Conservation (phyloP, 2,113 vertebrate species). For the Lophochroa leadbeateri region DNA sequence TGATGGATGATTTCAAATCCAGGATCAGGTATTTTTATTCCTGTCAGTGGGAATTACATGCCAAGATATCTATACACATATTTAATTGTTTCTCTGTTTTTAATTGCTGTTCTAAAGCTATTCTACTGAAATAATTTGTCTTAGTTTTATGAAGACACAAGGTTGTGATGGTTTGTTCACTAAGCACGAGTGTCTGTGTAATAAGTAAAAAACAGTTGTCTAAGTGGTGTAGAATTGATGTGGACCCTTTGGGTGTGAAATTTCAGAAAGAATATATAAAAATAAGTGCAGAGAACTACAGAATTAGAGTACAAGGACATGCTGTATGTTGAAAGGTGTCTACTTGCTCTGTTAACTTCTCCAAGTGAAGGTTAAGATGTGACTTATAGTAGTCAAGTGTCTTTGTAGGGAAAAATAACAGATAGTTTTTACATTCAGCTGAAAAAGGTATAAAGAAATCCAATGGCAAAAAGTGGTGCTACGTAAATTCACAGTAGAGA, state of each 20-base stretch:
- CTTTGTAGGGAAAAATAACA: background rate
- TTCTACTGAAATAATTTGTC: background rate
- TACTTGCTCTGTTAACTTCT: background rate
- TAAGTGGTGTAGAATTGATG: background rate
- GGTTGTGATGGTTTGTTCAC: background rate
- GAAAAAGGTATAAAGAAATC: background rate
- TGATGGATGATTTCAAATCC: background rate
- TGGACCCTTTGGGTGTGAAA: background rate
- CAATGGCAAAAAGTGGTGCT: background rate
- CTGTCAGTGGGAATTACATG: background rate
- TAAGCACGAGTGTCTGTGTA: background rate
- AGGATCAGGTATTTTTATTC: background rate
- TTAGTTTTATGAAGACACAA: background rate
- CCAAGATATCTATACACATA: background rate
- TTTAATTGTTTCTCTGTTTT: background rate
- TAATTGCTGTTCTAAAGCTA: background rate
- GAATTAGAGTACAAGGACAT: background rate
- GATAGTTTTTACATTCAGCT: background rate
- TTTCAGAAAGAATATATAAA: background rate
- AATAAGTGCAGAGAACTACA: background rate
- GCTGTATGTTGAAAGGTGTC: background rate
- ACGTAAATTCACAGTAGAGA: background rate
- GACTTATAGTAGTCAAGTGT: background rate
- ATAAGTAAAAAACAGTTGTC: background rate
- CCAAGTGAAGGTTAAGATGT: background rate